Base-by-base conservation (phyloP, 2,113 vertebrate species). In the Pteropus alecto region DNA sequence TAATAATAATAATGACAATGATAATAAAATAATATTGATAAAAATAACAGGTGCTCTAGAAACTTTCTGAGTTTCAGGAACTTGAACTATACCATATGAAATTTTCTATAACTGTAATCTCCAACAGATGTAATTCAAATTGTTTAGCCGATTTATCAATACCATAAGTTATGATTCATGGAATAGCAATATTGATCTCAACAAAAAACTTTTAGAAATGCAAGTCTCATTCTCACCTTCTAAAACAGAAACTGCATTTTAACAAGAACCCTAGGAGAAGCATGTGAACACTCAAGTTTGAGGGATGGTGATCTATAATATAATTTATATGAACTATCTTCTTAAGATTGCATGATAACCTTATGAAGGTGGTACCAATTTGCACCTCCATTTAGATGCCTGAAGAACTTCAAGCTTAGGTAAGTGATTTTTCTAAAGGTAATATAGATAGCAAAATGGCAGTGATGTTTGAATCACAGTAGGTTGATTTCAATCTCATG, bases 121-220 rank as follows among this genome's bases (percentile, higher is more conserved):
- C n/a, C 43, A 86, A 71, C 12, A 41, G 78, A 86, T 87, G 30
- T 51, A 63, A 89, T 86, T 96, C 70, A 76, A 89, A n/a, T 95
- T 61, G 19, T 93, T 94, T 73, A 78, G n/a, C 65, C 92, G 74
- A 92, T 91, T 94, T 90, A 79, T 84, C 68, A 84, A 79, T 70
- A 60, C n/a, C 46, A 84, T 10, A 87, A 81, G 74, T 19, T 35
- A 30, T 74, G 24, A 7, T 33, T 56, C 8, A 67, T 38, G 48
- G 6, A 87, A 56, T 26, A 79, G 41, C 13, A 90, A 51, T 13
- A 68, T 5, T 87, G 56, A 3, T 16, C 22, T 95, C 13, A 77
- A 24, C 1, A 67, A 51, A 28, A 22, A 86, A 71, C 19, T 77
- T 74, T 41, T 71, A 87, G 35, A 87, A 51, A 84, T 48, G 0